phyloP scores from a whole-genome alignment of 2,113 vertebrate genomes.

The Psilopsiagon aymara region DNA sequence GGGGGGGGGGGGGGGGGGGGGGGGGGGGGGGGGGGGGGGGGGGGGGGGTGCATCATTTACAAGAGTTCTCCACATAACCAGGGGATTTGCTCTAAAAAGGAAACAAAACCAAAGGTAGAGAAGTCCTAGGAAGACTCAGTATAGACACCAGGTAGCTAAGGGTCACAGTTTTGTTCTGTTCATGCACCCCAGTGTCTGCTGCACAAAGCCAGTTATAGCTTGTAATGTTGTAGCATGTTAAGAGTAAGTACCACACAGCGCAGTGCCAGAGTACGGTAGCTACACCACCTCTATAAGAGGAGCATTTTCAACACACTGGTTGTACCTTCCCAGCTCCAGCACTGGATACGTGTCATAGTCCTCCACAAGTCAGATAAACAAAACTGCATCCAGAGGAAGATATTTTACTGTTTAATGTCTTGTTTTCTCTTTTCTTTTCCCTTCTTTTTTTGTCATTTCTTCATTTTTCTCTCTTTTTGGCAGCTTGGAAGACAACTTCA shows the following conservation, averaged over 20 bases:
- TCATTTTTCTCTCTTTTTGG: conserved; percentile 81
- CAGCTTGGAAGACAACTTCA: conserved; percentile 80
- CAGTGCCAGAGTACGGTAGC: not conserved
- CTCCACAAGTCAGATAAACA: not conserved
- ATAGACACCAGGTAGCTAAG: not conserved
- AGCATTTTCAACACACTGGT: not conserved
- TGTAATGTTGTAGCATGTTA: not conserved
- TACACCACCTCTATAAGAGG: conserved; percentile 66
- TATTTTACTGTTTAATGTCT: conserved; percentile 44
- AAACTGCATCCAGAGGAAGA: conserved; percentile 11
- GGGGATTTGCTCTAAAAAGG: not conserved
- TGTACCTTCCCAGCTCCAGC: not conserved
- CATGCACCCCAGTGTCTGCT: not conserved
- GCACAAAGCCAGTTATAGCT: not conserved
- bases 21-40: too few species aligned
- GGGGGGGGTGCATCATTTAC: conserved; percentile 60
- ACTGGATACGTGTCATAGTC: not conserved
- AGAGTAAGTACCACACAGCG: not conserved
- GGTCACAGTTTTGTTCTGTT: not conserved
- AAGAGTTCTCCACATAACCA: conserved; percentile 59
- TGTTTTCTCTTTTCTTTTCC: conserved; percentile 84
- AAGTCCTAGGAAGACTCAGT: conserved; percentile 30
- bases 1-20: too few species aligned
- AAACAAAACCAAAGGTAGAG: not conserved
- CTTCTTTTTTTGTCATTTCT: conserved; percentile 83